A percentile compares a stretch with the other conserved stretches of the same genome.
Conservation (phyloP, 2,113 vertebrate species). For the Hyperoodon ampullatus region DNA sequence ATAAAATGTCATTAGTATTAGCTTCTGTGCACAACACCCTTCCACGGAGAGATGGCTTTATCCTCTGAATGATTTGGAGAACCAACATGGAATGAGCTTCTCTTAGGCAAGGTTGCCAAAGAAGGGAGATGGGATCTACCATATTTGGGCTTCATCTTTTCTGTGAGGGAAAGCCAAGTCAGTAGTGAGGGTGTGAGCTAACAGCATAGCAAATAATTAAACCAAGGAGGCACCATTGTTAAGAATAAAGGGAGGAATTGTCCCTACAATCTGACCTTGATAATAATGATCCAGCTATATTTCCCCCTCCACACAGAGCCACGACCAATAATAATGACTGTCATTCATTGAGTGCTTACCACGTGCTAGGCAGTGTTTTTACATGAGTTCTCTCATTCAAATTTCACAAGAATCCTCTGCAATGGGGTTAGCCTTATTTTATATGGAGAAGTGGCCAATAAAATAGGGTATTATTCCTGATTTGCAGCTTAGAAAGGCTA, state of each 20-base stretch:
- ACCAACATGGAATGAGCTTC: neutral
- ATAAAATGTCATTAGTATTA: neutral
- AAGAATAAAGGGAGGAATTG: conserved; percentile 31
- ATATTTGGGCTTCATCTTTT: neutral
- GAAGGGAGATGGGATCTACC: neutral
- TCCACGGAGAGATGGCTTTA: neutral
- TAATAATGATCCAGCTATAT: neutral
- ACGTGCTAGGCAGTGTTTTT: neutral
- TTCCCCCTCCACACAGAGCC: neutral
- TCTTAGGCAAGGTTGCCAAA: neutral
- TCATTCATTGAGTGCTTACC: neutral
- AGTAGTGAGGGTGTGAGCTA: neutral
- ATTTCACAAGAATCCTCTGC: neutral
- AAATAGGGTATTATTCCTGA: neutral
- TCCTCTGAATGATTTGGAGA: neutral
- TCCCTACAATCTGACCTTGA: neutral
- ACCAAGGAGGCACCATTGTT: neutral
- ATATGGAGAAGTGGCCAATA: neutral
- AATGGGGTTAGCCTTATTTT: neutral
- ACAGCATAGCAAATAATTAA: conserved; percentile 17
- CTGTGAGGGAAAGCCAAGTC: conserved; percentile 26
- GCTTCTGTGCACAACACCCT: neutral
- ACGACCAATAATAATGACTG: neutral
- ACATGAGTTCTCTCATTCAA: neutral
- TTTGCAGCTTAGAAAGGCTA: conserved; percentile 29